Evolutionary conservation across 2,113 vertebrate species (phyloP).

Genomic region (Datnioides undecimradiatus): DNA sequence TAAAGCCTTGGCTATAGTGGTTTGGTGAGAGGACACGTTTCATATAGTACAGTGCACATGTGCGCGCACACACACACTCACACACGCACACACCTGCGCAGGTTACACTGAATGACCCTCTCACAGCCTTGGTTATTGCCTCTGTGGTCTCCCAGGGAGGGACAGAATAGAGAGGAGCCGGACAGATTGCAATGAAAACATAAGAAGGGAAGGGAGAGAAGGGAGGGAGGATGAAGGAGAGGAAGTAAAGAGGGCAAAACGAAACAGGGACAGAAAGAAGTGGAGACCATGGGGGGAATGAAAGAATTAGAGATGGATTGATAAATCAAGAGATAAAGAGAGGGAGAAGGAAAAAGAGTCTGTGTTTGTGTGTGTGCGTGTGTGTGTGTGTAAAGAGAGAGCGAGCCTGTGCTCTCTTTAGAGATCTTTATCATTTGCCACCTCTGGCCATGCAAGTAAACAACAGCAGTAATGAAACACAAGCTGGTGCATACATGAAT

Average conservation of each 20-base stretch:
- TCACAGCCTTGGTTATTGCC: slow-evolving; percentile 74
- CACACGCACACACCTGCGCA: slow-evolving; percentile 32
- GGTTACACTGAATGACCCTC: slow-evolving; percentile 70
- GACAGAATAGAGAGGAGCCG: slow-evolving; percentile 50
- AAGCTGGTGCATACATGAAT: slow-evolving; percentile 75
- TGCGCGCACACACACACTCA: slow-evolving; percentile 14
- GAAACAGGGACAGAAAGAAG: slow-evolving; percentile 44
- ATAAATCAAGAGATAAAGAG: slow-evolving; percentile 48
- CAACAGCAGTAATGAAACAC: slow-evolving; percentile 68
- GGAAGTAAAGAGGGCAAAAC: slow-evolving; percentile 33
- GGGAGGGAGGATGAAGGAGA: slow-evolving; percentile 23
- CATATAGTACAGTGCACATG: slow-evolving; percentile 10
- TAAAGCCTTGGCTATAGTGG: slow-evolving; percentile 30
- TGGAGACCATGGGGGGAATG: slow-evolving; percentile 39
- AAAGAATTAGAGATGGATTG: slow-evolving; percentile 60
- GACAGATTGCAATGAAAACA: slow-evolving; percentile 50
- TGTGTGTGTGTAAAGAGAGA: slow-evolving; percentile 7
- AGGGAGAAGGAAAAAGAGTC: slow-evolving; percentile 26
- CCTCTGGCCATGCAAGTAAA: slow-evolving; percentile 76
- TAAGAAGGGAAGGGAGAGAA: slow-evolving; percentile 31
- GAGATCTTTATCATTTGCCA: slow-evolving; percentile 72
- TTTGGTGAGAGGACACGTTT: slow-evolving; percentile 38
- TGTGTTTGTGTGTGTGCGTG: slow-evolving; percentile 14
- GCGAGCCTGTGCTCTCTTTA: slow-evolving; percentile 42
- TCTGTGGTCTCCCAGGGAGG: slow-evolving; percentile 69